A percentile compares a stretch with the other conserved stretches of the same genome.
These are phyloP conservation scores for Diacarnus erythraeanus DNA, from an alignment of 37 sponge, comb jelly and placozoan species.

Conservation along the genomic window DNA sequence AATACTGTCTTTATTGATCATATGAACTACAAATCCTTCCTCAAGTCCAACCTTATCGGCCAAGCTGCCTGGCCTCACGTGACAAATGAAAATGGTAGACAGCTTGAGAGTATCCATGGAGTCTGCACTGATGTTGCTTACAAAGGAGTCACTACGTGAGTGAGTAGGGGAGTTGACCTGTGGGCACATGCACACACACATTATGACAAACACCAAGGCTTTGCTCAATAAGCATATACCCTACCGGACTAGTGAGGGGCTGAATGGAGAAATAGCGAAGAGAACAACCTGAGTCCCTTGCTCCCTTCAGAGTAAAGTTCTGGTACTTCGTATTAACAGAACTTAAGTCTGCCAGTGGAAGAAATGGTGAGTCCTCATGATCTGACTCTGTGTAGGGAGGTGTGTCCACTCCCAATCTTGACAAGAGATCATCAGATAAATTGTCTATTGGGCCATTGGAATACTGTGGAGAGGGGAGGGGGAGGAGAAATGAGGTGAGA, in stretches of 20 bases:
- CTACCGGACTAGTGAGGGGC: no score
- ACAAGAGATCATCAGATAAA: no score
- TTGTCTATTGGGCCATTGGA: background rate
- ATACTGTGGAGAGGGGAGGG: no score
- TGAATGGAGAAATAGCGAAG: constrained; percentile 68
- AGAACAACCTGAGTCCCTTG: constrained; percentile 44
- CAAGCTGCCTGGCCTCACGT: constrained; percentile 23
- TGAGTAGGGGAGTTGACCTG: background rate
- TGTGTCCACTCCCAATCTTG: no score
- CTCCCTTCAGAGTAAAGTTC: constrained; percentile 14
- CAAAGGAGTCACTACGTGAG: constrained; percentile 23
- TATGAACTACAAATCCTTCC: constrained; percentile 43
- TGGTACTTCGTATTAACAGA: constrained; percentile 25
- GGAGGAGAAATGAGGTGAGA: no score
- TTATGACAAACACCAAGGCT: no score
- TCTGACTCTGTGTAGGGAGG: background rate
- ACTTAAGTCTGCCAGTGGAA: background rate
- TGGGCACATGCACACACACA: background rate
- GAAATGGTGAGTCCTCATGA: background rate
- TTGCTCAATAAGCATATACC: no score
- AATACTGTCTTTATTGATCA: constrained; percentile 48
- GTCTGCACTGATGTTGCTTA: constrained; percentile 4
- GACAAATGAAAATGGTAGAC: constrained; percentile 59
- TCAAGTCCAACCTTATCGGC: constrained; percentile 58
- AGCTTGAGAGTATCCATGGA: constrained; percentile 44